These are phyloP conservation scores for Zootoca vivipara DNA, from an alignment of 2,113 vertebrate genomes.

Conservation along the genomic window DNA sequence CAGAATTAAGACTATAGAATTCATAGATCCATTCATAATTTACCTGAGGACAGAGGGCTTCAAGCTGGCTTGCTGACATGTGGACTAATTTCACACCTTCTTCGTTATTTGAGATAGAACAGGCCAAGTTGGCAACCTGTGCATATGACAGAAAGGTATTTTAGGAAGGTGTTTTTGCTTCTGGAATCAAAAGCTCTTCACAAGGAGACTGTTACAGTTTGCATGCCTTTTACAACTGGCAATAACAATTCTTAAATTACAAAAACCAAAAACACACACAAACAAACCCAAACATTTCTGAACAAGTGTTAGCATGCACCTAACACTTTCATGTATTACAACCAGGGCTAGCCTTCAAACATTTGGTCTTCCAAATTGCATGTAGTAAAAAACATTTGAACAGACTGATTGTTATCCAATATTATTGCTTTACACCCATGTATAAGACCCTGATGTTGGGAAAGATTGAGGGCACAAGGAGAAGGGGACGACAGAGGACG, in stretches of 20 bases:
- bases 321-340: neutral
- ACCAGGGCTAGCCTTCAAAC: neutral
- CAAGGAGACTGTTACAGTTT: neutral
- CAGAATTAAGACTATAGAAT: neutral
- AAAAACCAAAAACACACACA: no score
- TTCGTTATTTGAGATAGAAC: conserved; percentile 98
- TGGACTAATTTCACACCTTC: conserved; percentile 98
- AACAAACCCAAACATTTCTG: no score
- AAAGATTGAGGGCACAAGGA: no score
- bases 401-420: neutral
- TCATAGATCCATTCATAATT: neutral
- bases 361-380: accelerated
- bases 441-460: no score
- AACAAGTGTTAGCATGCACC: neutral
- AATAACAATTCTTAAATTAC: neutral
- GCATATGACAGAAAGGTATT: conserved; percentile 12
- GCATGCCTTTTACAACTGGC: neutral
- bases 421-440: no score
- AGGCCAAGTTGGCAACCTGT: conserved; percentile 97
- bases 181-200: conserved; percentile 6
- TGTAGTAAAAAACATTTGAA: neutral
- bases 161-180: conserved; percentile 18
- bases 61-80: conserved; percentile 97
- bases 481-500: no score
- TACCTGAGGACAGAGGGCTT: conserved; percentile 97